A percentile compares a stretch with the other conserved stretches of the same genome.
Evolutionary conservation across 2,113 vertebrate genomes (phyloP).

Genomic region (Macquaria ambigua): DNA sequence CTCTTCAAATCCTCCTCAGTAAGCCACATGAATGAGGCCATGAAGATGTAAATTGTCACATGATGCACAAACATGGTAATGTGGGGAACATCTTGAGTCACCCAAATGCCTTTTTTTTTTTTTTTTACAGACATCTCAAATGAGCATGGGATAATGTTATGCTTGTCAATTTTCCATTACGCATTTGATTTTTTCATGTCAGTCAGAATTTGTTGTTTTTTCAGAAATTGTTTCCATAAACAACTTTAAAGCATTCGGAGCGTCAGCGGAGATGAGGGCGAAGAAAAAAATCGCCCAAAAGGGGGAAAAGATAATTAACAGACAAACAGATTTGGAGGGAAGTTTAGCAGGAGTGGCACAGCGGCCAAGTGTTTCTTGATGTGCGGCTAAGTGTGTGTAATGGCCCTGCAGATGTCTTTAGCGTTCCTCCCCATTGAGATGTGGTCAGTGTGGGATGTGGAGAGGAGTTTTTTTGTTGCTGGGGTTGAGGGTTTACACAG

Average conservation of each 20-base stretch:
- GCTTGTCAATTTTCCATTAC: conserved; percentile 68
- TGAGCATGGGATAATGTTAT: conserved; percentile 31
- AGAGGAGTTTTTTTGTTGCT: conserved; percentile 45
- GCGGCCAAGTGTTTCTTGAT: conserved; percentile 59
- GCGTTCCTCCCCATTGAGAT: conserved; percentile 65
- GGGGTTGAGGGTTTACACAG: conserved; percentile 47
- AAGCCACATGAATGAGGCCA: conserved; percentile 69
- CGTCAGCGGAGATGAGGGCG: background rate
- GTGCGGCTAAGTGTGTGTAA: conserved; percentile 73
- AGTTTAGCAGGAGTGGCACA: conserved; percentile 55
- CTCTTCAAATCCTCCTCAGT: conserved; percentile 43
- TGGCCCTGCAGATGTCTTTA: conserved; percentile 72
- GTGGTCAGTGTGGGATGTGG: conserved; percentile 63
- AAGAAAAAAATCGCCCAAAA: conserved; percentile 30
- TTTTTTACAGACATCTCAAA: conserved; percentile 35
- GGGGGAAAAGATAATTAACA: conserved; percentile 26
- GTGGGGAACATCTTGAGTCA: conserved; percentile 49
- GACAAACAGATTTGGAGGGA: conserved; percentile 50
- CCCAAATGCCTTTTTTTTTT: background rate
- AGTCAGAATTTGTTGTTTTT: conserved; percentile 9
- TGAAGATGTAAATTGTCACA: conserved; percentile 66
- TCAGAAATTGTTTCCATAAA: conserved; percentile 45
- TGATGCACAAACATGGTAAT: conserved; percentile 60
- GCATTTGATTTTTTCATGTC: conserved; percentile 27
- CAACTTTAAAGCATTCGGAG: conserved; percentile 35